Base-by-base conservation (phyloP, 2,888 invertebrate species). In the Halictus quadricinctus region DNA sequence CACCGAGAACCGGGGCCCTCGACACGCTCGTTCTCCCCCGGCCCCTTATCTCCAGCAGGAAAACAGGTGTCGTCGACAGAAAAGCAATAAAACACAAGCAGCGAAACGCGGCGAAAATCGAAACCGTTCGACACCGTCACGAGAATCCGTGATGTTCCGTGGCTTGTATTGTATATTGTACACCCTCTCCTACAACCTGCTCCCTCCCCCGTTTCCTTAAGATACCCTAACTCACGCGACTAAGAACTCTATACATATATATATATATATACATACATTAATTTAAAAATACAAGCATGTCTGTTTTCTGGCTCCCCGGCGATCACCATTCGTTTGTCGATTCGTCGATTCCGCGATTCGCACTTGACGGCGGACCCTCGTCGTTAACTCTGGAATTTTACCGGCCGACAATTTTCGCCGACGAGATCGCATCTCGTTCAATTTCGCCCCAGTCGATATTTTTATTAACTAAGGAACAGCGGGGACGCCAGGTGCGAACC, bases 121-220 rank as follows among this genome's bases (percentile, higher is more conserved):
- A 83, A 80, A 82, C 10, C 83, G 74, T 85, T 90, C 84, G 83
- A 85, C 91, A 87, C 29, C 72, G 85, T 91, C 90, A 88, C 89
- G 86, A 78, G 90, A 93, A 93, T 92, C 75, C 92, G 91, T 88
- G 85, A 88, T 93, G 93, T 93, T 94, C 93, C 93, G 93, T 93
- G 92, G 93, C 93, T 94, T 94, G 93, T 94, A 94, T 93, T 94
- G 93, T 94, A 94, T 93, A 94, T 94, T 94, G 93, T 94, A 94
- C 91, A 93, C 91, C 82, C 81, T 73, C 73, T 21, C 69, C 70
- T 79, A 58, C 58, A n/a, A 58, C 76, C 58, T 79, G 77, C 29
- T 43, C 69, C 72, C 72, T 73, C 43, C 75, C 41, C 72, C 64
- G 80, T 72, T 54, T 69, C 80, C 81, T 80, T 74, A 48, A 81